Conservation (phyloP, 2,888 invertebrate species). For the Eupeodes luniger region DNA sequence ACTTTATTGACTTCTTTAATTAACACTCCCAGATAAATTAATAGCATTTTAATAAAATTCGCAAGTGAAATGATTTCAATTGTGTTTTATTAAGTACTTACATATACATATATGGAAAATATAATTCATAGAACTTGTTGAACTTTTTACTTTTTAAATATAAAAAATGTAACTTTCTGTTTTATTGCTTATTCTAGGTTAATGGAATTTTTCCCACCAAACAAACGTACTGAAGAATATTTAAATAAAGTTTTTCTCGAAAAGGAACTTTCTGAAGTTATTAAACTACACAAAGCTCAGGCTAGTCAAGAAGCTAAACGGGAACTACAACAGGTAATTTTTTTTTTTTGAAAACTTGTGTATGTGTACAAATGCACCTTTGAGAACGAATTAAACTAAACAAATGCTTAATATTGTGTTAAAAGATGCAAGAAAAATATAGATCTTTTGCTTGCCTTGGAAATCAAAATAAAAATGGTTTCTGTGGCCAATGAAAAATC, state of each 20-base stretch:
- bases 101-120: neutral
- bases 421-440: constrained; percentile 62
- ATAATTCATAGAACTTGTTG: neutral
- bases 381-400: constrained; percentile 33
- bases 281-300: constrained; percentile 92
- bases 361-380: constrained; percentile 10
- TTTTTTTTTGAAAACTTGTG: neutral
- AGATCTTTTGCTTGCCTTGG: constrained; percentile 21
- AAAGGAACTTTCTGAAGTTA: constrained; percentile 91
- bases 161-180: neutral
- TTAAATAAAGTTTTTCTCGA: constrained; percentile 92
- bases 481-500: constrained; percentile 81
- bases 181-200: constrained; percentile 85
- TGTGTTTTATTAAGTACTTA: constrained; percentile 79
- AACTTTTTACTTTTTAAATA: neutral
- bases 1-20: constrained; percentile 81
- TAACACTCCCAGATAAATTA: constrained; percentile 79
- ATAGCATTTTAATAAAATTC: constrained; percentile 72
- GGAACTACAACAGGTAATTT: constrained; percentile 86
- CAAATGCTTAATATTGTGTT: constrained; percentile 39
- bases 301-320: constrained; percentile 93
- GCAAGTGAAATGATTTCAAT: constrained; percentile 64
- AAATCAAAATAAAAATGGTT: constrained; percentile 61
- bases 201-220: constrained; percentile 97
- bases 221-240: constrained; percentile 95